phyloP scores from a whole-genome alignment of 2,797 vertebrate genomes.

The Dendrocincla fuliginosa region DNA sequence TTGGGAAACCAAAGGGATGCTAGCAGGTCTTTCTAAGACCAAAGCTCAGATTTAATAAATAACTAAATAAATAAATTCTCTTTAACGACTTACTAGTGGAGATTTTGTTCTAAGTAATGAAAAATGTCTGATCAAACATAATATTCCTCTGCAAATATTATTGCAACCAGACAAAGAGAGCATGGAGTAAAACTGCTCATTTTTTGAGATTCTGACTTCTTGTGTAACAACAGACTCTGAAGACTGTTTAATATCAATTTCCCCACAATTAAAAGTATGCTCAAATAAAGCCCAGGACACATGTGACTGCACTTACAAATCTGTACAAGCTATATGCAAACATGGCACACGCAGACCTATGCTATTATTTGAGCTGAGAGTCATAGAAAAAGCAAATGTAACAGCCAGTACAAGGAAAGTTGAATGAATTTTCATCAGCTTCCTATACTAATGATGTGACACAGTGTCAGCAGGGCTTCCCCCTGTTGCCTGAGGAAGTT shows the following conservation, averaged over 20 bases:
- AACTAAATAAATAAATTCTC: rapidly evolving
- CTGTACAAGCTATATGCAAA: neutral
- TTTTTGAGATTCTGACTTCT: neutral
- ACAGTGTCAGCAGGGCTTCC: neutral
- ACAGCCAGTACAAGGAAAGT: neutral
- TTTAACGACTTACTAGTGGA: neutral
- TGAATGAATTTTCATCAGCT: neutral
- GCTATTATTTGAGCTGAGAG: neutral
- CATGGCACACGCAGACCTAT: neutral
- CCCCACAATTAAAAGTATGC: neutral
- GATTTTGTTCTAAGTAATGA: neutral
- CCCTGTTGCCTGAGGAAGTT: neutral
- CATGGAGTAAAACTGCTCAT: rapidly evolving
- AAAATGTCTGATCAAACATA: neutral
- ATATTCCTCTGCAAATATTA: neutral
- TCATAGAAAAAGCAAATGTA: neutral
- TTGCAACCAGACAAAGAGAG: neutral
- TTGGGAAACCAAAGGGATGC: neutral
- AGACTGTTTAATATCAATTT: neutral
- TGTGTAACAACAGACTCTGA: neutral
- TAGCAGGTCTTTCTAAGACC: neutral
- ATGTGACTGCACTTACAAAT: neutral
- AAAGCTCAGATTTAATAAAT: neutral
- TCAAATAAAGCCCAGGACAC: neutral
- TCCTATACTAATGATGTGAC: neutral